Conservation (phyloP, 2,797 vertebrate species). For the Apodemus agrarius region DNA sequence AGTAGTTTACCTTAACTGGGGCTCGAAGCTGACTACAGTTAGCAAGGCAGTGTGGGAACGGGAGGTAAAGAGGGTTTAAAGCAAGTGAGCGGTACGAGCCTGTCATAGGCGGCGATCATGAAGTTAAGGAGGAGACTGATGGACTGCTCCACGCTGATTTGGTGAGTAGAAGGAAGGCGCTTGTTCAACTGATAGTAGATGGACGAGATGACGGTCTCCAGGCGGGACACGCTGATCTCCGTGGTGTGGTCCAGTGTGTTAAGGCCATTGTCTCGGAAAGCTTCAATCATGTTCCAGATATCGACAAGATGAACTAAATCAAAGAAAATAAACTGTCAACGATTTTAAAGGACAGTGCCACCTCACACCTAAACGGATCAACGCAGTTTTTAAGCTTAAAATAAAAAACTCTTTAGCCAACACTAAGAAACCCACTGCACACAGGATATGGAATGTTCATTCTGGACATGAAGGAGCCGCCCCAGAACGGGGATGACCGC, state of each 20-base stretch:
- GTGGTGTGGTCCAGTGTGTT: conserved; percentile 95
- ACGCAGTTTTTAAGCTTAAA: background rate
- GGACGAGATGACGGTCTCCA: conserved; percentile 98
- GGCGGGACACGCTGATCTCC: conserved; percentile 96
- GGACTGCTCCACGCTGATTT: conserved; percentile 98
- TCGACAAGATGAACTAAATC: conserved; percentile 96
- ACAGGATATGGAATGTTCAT: background rate
- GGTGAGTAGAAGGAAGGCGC: conserved; percentile 97
- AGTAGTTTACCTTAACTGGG: background rate
- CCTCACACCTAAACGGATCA: background rate
- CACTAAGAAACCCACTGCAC: background rate
- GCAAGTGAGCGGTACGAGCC: conserved; percentile 85
- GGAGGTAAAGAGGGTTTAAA: background rate
- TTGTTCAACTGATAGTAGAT: conserved; percentile 99
- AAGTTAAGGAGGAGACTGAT: conserved; percentile 99
- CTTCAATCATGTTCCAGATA: conserved; percentile 99
- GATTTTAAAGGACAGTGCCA: background rate
- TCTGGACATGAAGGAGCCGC: background rate
- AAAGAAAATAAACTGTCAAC: conserved; percentile 21
- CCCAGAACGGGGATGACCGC: background rate
- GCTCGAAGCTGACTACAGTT: background rate
- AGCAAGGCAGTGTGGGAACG: background rate
- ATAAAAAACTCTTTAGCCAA: background rate
- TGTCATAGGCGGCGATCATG: conserved; percentile 97
- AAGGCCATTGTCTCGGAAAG: conserved; percentile 98